These are phyloP conservation scores for Rhizoglyphus robini DNA, from an alignment of 1,140 invertebrate genomes.

Conservation along the genomic window DNA sequence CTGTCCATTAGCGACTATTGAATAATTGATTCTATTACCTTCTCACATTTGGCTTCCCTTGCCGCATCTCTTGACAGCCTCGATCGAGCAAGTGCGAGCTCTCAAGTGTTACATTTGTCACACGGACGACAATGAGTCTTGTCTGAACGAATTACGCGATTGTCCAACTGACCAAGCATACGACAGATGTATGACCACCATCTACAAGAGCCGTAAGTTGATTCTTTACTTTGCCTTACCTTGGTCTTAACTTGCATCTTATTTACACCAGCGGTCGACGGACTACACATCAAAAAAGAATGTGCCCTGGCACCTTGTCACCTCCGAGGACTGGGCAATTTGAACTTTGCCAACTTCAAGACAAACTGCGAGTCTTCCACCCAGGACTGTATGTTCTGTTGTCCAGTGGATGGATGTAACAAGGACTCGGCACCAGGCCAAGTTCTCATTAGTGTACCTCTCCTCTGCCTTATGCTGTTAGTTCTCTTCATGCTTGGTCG, in stretches of 20 bases:
- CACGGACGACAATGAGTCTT: slow-evolving; percentile 32
- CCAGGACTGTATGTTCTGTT: slow-evolving; percentile 26
- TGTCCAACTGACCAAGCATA: slow-evolving; percentile 35
- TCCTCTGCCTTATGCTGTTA: slow-evolving; percentile 8
- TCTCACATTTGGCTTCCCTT: too few species aligned
- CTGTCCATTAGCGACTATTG: too few species aligned
- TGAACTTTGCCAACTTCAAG: slow-evolving; percentile 26
- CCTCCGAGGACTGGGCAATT: slow-evolving; percentile 35
- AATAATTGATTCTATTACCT: too few species aligned
- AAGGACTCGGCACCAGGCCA: slow-evolving; percentile 24
- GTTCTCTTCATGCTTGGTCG: not conserved
- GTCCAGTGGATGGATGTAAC: slow-evolving; percentile 28
- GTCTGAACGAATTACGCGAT: slow-evolving; percentile 32
- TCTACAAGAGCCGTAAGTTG: slow-evolving; percentile 40
- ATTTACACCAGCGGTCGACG: slow-evolving; percentile 32
- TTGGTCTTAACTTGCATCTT: slow-evolving; percentile 13
- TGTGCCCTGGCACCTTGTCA: slow-evolving; percentile 41
- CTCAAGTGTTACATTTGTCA: slow-evolving; percentile 41
- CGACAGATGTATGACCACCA: slow-evolving; percentile 39
- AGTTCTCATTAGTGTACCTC: not conserved
- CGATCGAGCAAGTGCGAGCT: not conserved
- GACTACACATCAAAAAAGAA: slow-evolving; percentile 35
- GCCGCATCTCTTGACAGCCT: too few species aligned
- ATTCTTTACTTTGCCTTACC: too few species aligned
- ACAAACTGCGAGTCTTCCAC: slow-evolving; percentile 35